Evolutionary conservation across 2,888 invertebrate genomes (phyloP).

Genomic region (Marasmarcha lunaedactyla): DNA sequence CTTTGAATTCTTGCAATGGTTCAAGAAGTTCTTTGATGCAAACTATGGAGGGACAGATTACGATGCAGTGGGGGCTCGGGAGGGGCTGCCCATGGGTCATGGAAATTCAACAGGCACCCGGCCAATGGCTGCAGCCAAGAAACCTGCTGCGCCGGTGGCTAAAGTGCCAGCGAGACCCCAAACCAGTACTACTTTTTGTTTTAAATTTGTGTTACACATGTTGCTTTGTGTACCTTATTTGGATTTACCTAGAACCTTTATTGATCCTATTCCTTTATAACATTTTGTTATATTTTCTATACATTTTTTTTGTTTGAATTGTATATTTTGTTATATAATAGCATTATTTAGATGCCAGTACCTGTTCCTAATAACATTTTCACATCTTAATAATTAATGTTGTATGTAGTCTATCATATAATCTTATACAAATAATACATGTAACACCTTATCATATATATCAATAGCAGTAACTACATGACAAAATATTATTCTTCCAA

Average conservation of each 20-base stretch:
- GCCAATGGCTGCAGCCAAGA: conserved; percentile 40
- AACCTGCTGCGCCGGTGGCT: conserved; percentile 58
- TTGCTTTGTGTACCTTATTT: conserved; percentile 17
- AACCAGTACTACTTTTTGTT: conserved; percentile 62
- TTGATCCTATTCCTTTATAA: no score
- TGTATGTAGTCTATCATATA: no score
- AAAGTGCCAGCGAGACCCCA: conserved; percentile 75
- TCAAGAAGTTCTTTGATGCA: conserved; percentile 99
- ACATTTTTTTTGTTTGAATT: no score
- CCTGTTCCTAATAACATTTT: no score
- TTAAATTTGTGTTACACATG: conserved; percentile 26
- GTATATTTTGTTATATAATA: no score
- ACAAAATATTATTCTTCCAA: no score
- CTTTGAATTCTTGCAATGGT: conserved; percentile 99
- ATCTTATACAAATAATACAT: no score
- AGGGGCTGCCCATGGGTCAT: conserved; percentile 87
- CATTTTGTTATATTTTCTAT: no score
- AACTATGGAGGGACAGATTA: conserved; percentile 97
- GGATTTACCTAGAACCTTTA: background rate
- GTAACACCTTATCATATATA: no score
- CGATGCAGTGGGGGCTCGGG: conserved; percentile 88
- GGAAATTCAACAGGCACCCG: conserved; percentile 73
- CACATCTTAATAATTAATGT: no score
- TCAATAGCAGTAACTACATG: no score
- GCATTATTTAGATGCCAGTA: no score